Conservation (phyloP, 2,888 invertebrate genomes). For the Furcula furcula region DNA sequence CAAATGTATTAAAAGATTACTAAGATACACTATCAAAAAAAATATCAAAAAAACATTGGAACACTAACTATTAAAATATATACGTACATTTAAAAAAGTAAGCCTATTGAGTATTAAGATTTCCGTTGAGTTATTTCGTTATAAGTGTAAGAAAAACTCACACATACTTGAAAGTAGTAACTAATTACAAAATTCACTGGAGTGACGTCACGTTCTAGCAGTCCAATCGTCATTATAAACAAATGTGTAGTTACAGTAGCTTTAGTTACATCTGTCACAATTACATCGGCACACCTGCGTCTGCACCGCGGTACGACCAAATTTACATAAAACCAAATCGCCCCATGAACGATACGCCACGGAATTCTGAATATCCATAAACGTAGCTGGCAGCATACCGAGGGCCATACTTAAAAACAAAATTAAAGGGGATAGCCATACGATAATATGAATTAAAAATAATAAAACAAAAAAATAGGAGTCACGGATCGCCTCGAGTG, state of each 20-base stretch:
- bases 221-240: conserved; percentile 31
- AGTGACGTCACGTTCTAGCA: conserved; percentile 22
- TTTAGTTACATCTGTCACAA: conserved; percentile 64
- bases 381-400: conserved; percentile 79
- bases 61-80: too few species aligned
- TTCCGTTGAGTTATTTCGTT: too few species aligned
- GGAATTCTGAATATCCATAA: conserved; percentile 80
- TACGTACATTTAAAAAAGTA: too few species aligned
- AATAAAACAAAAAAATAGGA: conserved; percentile 80
- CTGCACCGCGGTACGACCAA: conserved; percentile 28
- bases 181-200: conserved; percentile 22
- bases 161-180: too few species aligned
- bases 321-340: conserved; percentile 77
- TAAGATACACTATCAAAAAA: too few species aligned
- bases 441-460: conserved; percentile 82
- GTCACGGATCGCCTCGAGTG: conserved; percentile 80
- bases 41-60: too few species aligned
- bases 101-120: too few species aligned
- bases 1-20: too few species aligned
- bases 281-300: conserved; percentile 54
- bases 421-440: conserved; percentile 81
- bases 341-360: conserved; percentile 66
- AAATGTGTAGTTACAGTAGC: conserved; percentile 28
- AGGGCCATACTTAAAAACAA: conserved; percentile 81
- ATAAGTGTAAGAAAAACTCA: too few species aligned